phyloP scores from a whole-genome alignment of 1,140 invertebrate genomes.

The Pseudomyrmex concolor region DNA sequence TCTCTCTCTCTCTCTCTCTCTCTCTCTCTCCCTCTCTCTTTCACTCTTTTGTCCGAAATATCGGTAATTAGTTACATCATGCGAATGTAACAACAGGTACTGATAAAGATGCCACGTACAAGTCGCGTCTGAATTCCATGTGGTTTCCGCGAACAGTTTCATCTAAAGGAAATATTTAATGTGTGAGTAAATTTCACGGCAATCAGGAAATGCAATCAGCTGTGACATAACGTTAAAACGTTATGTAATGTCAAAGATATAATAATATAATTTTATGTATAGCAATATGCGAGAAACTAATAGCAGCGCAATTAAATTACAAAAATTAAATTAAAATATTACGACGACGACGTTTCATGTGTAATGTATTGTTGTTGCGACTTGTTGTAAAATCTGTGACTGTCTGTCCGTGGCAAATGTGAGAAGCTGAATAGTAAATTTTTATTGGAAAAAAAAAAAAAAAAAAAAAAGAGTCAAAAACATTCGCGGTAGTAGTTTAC shows the following conservation, averaged over 20 bases:
- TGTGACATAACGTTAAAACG: neutral
- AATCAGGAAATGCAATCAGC: neutral
- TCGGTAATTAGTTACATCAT: slow-evolving; percentile 71
- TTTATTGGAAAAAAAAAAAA: neutral
- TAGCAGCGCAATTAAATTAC: neutral
- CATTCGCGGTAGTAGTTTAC: neutral
- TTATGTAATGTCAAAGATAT: neutral
- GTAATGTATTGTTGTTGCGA: neutral
- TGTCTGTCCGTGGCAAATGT: neutral
- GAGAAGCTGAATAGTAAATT: neutral
- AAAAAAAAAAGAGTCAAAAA: no score
- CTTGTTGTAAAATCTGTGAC: neutral
- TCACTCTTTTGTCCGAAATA: slow-evolving; percentile 60
- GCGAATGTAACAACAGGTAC: slow-evolving; percentile 17
- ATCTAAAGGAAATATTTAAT: neutral
- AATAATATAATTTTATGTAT: neutral
- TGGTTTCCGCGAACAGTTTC: slow-evolving; percentile 30
- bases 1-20: no score
- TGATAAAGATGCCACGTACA: slow-evolving; percentile 60
- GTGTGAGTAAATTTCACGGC: neutral
- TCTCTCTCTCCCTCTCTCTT: no score
- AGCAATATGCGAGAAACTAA: neutral
- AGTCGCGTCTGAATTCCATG: slow-evolving; percentile 66
- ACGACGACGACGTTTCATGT: no score
- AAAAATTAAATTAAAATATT: no score